phyloP scores from a whole-genome alignment of 2,888 invertebrate species.

The Podotricha telesiphe region DNA sequence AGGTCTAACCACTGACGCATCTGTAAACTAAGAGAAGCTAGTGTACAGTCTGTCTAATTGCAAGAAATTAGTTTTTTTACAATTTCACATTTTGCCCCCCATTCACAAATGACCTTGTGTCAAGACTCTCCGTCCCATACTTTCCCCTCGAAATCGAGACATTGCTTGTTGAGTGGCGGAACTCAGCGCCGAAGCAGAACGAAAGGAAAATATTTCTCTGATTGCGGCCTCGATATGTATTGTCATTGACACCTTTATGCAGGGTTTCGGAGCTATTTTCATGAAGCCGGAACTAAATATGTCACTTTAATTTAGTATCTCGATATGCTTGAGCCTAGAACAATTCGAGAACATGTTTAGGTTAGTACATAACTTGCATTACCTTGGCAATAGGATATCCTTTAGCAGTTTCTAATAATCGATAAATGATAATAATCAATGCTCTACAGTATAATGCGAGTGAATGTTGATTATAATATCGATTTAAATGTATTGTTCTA shows the following conservation, averaged over 20 bases:
- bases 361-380: constrained; percentile 26
- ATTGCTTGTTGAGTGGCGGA: too few relatives aligned
- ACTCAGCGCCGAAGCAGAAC: too few relatives aligned
- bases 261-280: constrained; percentile 21
- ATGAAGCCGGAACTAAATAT: constrained; percentile 39
- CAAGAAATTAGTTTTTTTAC: too few relatives aligned
- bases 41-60: too few relatives aligned
- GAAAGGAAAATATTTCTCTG: too few relatives aligned
- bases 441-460: constrained; percentile 31
- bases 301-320: constrained; percentile 32
- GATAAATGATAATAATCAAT: constrained; percentile 38
- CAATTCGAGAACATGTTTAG: constrained; percentile 19
- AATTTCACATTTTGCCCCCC: too few relatives aligned
- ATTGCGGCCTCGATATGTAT: too few relatives aligned
- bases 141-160: too few relatives aligned
- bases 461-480: constrained; percentile 41
- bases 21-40: too few relatives aligned
- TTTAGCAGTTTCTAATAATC: constrained; percentile 42
- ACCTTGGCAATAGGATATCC: constrained; percentile 45
- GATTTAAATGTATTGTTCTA: constrained; percentile 33
- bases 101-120: too few relatives aligned
- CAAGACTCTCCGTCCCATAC: too few relatives aligned
- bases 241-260: not conserved
- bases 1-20: too few relatives aligned
- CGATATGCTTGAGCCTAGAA: constrained; percentile 2